A percentile compares a stretch with the other conserved stretches of the same genome.
Conservation (phyloP, 2,113 vertebrate genomes). For the Callocephalon fimbriatum region DNA sequence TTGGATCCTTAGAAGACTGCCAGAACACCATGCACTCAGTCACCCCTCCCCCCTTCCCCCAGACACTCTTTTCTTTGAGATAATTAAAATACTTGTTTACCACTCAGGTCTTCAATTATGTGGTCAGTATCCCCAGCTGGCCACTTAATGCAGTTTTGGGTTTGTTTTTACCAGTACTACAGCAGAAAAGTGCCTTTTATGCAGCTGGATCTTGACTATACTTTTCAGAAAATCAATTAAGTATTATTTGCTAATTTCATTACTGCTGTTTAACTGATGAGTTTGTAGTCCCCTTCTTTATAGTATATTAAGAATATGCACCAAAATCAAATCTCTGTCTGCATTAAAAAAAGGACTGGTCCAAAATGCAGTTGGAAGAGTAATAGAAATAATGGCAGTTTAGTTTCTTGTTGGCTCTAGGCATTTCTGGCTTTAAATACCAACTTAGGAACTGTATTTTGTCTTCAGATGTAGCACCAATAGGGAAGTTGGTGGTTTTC, state of each 20-base stretch:
- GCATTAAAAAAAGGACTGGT: neutral
- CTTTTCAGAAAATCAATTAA: constrained; percentile 35
- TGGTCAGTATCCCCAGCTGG: neutral
- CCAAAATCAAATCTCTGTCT: neutral
- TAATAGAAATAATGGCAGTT: neutral
- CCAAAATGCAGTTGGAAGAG: neutral
- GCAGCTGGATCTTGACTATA: neutral
- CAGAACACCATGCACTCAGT: neutral
- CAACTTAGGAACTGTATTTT: neutral
- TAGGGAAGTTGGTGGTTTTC: neutral
- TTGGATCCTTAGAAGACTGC: neutral
- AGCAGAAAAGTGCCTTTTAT: neutral
- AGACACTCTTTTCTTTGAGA: neutral
- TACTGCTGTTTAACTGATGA: neutral
- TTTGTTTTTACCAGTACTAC: neutral
- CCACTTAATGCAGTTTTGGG: constrained; percentile 27
- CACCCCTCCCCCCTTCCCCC: neutral
- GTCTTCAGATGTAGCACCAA: neutral
- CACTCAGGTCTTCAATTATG: neutral
- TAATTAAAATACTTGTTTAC: constrained; percentile 45
- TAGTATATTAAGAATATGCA: neutral
- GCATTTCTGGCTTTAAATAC: neutral
- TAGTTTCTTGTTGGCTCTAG: neutral
- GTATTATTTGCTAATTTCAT: constrained; percentile 10
- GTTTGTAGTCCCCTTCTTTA: neutral